phyloP scores from a whole-genome alignment of 2,113 vertebrate genomes.

The Podilymbus podiceps region DNA sequence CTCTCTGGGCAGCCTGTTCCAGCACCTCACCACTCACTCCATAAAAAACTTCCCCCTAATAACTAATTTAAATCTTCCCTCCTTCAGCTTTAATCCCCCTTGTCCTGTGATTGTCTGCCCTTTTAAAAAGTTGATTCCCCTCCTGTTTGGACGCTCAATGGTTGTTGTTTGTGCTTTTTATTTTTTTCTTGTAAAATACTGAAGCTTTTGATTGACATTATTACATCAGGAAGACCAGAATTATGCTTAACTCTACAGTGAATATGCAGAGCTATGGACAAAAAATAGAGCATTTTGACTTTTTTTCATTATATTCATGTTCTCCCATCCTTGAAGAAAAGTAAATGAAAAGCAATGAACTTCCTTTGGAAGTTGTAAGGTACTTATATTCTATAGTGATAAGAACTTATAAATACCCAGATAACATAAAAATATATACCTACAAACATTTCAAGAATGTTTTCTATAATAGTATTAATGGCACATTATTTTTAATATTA shows the following conservation, averaged over 20 bases:
- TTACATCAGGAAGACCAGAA: neutral
- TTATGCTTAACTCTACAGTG: neutral
- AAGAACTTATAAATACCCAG: neutral
- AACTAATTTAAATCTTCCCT: too few species aligned
- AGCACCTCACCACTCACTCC: too few species aligned
- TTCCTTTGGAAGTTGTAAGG: neutral
- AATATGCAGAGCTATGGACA: neutral
- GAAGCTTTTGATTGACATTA: neutral
- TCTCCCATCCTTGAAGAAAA: neutral
- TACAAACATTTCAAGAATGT: neutral
- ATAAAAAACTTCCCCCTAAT: too few species aligned
- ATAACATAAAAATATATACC: neutral
- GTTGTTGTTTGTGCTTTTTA: neutral
- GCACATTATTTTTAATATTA: neutral
- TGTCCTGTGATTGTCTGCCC: too few species aligned
- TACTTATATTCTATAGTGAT: neutral
- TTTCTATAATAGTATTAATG: neutral
- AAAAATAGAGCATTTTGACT: neutral
- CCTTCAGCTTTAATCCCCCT: too few species aligned
- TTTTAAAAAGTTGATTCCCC: too few species aligned
- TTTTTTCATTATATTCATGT: neutral
- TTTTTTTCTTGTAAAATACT: neutral
- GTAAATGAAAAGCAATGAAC: neutral
- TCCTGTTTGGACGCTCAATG: too few species aligned
- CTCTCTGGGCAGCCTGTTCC: too few species aligned